Evolutionary conservation across 2,888 invertebrate genomes (phyloP), one percentile per base, ranked within the genome.

Genomic region (Agriotes lineatus): DNA sequence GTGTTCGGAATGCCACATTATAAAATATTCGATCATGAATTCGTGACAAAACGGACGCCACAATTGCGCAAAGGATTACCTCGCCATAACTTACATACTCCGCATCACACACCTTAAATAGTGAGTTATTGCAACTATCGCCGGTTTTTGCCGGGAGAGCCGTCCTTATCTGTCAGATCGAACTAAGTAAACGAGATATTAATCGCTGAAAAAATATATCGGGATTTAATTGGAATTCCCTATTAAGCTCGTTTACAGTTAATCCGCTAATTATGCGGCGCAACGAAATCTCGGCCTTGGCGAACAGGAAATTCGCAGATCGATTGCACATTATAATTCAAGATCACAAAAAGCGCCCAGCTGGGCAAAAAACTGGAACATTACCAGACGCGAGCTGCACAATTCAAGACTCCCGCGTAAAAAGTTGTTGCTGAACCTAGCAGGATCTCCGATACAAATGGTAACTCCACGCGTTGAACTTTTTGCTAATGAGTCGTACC

Each of bases 11-110:
- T 76, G 73, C 73, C 70, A 70, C 33, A 33, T 33, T 52, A 48
- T 48, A 33, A 52, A 33, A 52, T 52, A 52, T 52, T 52, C 16
- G 52, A 52, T 52, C 52, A 52, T 52, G 52, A 79, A 74, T 77
- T 78, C 78, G 77, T 78, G 79, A 78, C 77, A 78, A 76, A 78
- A 77, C 75, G 69, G 74, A 78, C 77, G 76, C 76, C 75, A 68
- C 74, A 76, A 76, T 78, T 79, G 76, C 75, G 76, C 77, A 77
- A 78, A 70, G 71, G 69, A 70, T 73, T 56, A 71, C 64, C 33
- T 69, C 64, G 54, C 72, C 65, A 62, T 72, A 74, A 74, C 69
- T 71, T 67, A 69, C 60, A 67, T 61, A 61, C 57, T 44, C 54
- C 18, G 42, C 61, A 19, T 30, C 52, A 52, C 54, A 63, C 63